These are phyloP conservation scores for Prorops nasuta DNA, from an alignment of 1,140 invertebrate genomes.

Conservation along the genomic window DNA sequence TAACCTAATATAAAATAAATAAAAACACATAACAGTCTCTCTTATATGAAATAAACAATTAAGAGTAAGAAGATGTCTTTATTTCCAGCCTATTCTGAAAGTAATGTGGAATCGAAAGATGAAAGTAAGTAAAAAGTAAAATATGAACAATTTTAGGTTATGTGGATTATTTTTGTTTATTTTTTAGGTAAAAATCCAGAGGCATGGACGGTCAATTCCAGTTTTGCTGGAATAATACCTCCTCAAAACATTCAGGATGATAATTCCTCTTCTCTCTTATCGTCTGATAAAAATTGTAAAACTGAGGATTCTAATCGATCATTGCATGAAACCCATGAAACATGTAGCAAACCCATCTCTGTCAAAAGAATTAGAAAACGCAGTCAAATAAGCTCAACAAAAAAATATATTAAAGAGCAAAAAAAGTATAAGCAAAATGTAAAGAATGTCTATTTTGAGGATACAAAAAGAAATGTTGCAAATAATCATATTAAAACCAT, in stretches of 20 bases:
- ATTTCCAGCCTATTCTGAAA: conserved; percentile 36
- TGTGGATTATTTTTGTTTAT: background rate
- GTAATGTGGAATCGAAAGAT: conserved; percentile 6
- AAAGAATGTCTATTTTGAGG: conserved; percentile 58
- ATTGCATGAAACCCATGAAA: background rate
- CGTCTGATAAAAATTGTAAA: conserved; percentile 32
- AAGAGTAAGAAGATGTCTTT: conserved; percentile 30
- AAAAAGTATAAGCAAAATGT: conserved; percentile 42
- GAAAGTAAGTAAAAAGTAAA: conserved; percentile 8
- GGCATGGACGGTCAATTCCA: conserved; percentile 42
- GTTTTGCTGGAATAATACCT: conserved; percentile 26
- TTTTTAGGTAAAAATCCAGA: conserved; percentile 1
- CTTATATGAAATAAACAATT: too few species aligned
- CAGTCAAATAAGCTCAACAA: conserved; percentile 10
- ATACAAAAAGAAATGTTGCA: conserved; percentile 50
- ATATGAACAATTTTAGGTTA: conserved; percentile 2
- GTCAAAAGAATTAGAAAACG: background rate
- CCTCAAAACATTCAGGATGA: conserved; percentile 14
- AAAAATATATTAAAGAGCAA: conserved; percentile 32
- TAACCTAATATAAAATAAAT: too few species aligned
- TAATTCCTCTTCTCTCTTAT: conserved; percentile 35
- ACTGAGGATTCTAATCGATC: too few species aligned
- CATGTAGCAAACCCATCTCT: background rate
- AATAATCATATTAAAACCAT: conserved; percentile 54
- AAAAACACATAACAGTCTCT: too few species aligned